These are phyloP conservation scores for Noctilio leporinus DNA, from an alignment of 2,113 vertebrate species.

Conservation along the genomic window DNA sequence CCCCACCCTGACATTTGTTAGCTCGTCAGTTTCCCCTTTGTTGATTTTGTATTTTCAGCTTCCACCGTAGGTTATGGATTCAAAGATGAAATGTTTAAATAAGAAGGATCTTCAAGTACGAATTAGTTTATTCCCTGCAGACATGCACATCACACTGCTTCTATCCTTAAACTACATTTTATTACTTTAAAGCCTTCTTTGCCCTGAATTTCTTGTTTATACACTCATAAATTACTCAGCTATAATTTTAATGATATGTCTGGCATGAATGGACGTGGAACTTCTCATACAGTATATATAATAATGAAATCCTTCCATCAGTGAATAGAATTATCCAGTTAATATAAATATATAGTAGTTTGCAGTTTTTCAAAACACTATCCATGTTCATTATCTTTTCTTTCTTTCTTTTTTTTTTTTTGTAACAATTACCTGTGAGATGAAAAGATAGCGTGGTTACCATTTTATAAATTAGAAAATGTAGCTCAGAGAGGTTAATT, in stretches of 20 bases:
- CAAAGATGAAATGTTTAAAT: not conserved
- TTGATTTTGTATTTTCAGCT: not conserved
- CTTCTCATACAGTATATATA: not conserved
- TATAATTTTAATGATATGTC: not conserved
- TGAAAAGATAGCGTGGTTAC: not conserved
- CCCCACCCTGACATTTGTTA: not conserved
- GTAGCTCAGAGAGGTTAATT: not conserved
- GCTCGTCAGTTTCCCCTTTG: not conserved
- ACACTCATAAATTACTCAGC: not conserved
- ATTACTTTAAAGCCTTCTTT: not conserved
- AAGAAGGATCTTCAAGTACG: not conserved
- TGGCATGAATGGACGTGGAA: not conserved
- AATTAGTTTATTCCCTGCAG: not conserved
- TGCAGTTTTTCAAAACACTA: not conserved
- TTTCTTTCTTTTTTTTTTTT: too few species aligned
- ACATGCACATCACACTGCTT: not conserved
- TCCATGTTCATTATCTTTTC: not conserved
- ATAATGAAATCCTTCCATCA: not conserved
- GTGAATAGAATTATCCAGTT: not conserved
- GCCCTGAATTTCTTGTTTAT: not conserved
- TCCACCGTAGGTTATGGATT: not conserved
- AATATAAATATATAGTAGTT: not conserved
- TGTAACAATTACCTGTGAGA: not conserved
- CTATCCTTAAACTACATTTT: conserved; percentile 2
- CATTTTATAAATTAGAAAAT: not conserved